A percentile compares a stretch with the other conserved stretches of the same genome.
Evolutionary conservation across 2,113 vertebrate genomes (phyloP).

Genomic region (Boulengeromyrus knoepffleri): DNA sequence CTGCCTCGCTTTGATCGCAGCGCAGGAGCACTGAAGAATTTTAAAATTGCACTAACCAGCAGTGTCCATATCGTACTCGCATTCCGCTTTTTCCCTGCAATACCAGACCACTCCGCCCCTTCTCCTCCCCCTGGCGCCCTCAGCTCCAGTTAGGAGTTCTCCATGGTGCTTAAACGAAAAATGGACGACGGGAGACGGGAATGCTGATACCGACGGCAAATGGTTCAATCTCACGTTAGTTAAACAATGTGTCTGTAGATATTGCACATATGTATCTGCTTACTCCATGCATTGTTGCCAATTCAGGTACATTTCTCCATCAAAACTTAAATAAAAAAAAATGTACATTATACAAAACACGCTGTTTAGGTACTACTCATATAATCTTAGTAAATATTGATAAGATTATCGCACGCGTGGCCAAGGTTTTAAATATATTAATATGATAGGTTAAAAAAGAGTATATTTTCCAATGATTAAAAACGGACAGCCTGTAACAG

Average conservation of each 20-base stretch:
- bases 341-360: not conserved
- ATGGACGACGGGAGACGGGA: not conserved
- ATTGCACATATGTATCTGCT: not conserved
- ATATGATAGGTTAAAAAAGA: not conserved
- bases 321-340: not conserved
- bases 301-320: not conserved
- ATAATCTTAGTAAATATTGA: not conserved
- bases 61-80: not conserved
- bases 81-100: not conserved
- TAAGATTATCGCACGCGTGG: not conserved
- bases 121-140: constrained; percentile 12
- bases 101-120: constrained; percentile 28
- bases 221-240: not conserved
- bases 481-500: not conserved
- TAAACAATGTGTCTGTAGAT: not conserved
- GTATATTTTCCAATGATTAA: not conserved
- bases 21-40: not conserved
- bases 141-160: constrained; percentile 49
- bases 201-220: not conserved
- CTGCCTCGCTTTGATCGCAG: not conserved
- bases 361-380: not conserved
- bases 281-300: not conserved
- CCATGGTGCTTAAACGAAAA: constrained; percentile 60
- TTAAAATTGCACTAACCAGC: constrained; percentile 4
- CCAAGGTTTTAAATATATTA: not conserved